phyloP scores from a whole-genome alignment of 2,888 invertebrate species.

The Quadriops clusia region DNA sequence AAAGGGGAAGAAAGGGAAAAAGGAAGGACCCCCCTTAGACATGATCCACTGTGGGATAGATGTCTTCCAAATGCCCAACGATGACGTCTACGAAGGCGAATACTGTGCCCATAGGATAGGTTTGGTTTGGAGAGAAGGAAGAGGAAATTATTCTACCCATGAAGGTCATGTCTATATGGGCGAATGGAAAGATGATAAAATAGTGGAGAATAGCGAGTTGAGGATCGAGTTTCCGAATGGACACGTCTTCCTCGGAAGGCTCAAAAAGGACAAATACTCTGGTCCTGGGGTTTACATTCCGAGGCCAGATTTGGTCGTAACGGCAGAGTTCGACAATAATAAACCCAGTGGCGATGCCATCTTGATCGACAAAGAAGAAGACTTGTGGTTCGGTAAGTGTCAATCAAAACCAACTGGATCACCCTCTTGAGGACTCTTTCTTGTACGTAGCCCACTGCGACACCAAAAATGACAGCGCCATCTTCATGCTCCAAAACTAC shows the following conservation, averaged over 20 bases:
- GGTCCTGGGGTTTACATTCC: slow-evolving; percentile 42
- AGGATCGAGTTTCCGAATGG: slow-evolving; percentile 38
- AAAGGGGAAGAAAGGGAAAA: no score
- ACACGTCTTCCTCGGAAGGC: slow-evolving; percentile 39
- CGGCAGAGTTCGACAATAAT: slow-evolving; percentile 41
- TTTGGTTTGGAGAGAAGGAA: slow-evolving; percentile 32
- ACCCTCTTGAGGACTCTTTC: neutral
- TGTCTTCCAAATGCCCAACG: slow-evolving; percentile 42
- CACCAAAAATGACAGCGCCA: slow-evolving; percentile 19
- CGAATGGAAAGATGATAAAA: slow-evolving; percentile 43
- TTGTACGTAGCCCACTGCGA: slow-evolving; percentile 2
- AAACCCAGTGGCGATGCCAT: slow-evolving; percentile 37
- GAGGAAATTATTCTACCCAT: slow-evolving; percentile 44
- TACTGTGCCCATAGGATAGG: slow-evolving; percentile 45
- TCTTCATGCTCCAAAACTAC: slow-evolving; percentile 26
- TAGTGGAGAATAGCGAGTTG: slow-evolving; percentile 32
- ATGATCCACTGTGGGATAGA: slow-evolving; percentile 28
- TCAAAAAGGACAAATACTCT: slow-evolving; percentile 40
- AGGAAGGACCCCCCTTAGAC: no score
- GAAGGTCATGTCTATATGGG: slow-evolving; percentile 47
- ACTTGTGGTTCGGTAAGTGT: slow-evolving; percentile 40
- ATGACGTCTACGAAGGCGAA: slow-evolving; percentile 45
- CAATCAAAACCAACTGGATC: no score
- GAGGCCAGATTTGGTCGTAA: slow-evolving; percentile 40
- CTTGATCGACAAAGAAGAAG: slow-evolving; percentile 42